Evolutionary conservation across 2,888 invertebrate genomes (phyloP).

Genomic region (Acrobasis consociella): DNA sequence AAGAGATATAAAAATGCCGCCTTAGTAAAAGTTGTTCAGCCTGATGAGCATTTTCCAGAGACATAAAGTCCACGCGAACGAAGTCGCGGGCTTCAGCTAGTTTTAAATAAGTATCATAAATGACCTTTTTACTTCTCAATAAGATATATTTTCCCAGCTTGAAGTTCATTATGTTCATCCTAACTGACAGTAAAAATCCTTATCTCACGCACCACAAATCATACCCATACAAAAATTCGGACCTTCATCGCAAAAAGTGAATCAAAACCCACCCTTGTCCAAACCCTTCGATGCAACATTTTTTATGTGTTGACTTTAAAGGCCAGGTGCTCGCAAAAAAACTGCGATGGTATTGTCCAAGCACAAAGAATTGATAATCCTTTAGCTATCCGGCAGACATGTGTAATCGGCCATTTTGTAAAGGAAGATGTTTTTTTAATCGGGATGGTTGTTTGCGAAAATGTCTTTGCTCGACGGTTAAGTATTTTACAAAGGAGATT

Average conservation of each 20-base stretch:
- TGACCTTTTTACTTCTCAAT: not conserved
- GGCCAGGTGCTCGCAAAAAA: constrained; percentile 33
- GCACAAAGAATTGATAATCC: constrained; percentile 47
- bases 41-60: no score
- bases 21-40: no score
- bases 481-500: constrained; percentile 2
- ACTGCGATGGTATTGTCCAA: constrained; percentile 32
- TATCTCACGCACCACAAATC: constrained; percentile 53
- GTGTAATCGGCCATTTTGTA: constrained; percentile 51
- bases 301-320: constrained; percentile 69
- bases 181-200: constrained; percentile 30
- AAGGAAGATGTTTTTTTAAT: constrained; percentile 14
- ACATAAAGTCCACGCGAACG: no score
- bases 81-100: no score
- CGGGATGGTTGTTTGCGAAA: constrained; percentile 3
- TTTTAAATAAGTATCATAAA: no score
- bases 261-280: constrained; percentile 59
- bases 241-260: constrained; percentile 56
- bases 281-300: constrained; percentile 51
- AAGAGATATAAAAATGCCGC: no score
- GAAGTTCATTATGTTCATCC: not conserved
- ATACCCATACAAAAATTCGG: constrained; percentile 44
- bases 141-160: not conserved
- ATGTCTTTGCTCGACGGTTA: constrained; percentile 7
- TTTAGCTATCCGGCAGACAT: constrained; percentile 62